phyloP scores from a whole-genome alignment of 2,888 invertebrate species.

The Melanotus villosus region DNA sequence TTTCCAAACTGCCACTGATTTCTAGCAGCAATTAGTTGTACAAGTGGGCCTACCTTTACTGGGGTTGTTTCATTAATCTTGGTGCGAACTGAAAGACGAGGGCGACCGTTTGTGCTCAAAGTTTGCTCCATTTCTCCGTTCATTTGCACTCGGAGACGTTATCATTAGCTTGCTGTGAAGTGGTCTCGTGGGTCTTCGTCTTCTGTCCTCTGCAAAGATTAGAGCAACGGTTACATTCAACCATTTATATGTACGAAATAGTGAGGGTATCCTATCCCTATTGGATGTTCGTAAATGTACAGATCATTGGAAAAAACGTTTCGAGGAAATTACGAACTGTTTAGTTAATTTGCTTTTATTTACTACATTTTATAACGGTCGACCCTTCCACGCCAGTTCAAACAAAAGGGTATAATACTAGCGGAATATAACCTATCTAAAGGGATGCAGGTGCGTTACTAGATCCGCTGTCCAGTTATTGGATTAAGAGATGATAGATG shows the following conservation, averaged over 20 bases:
- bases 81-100: constrained; percentile 47
- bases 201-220: constrained; percentile 33
- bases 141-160: constrained; percentile 61
- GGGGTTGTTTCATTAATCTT: constrained; percentile 53
- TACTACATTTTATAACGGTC: neutral
- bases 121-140: constrained; percentile 60
- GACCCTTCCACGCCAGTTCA: neutral
- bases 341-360: too few species aligned
- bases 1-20: constrained; percentile 12
- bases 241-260: constrained; percentile 23
- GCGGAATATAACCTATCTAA: constrained; percentile 6
- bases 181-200: constrained; percentile 56
- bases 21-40: constrained; percentile 33
- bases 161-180: constrained; percentile 60
- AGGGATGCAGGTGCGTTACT: constrained; percentile 49
- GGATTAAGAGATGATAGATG: constrained; percentile 54
- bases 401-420: constrained; percentile 5
- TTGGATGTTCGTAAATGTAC: neutral
- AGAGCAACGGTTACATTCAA: constrained; percentile 25
- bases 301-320: too few species aligned
- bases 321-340: neutral
- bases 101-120: constrained; percentile 50
- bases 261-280: neutral
- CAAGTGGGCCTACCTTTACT: constrained; percentile 35
- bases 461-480: constrained; percentile 50